Base-by-base conservation (phyloP, 2,113 vertebrate species). In the Peromyscus polionotus region DNA sequence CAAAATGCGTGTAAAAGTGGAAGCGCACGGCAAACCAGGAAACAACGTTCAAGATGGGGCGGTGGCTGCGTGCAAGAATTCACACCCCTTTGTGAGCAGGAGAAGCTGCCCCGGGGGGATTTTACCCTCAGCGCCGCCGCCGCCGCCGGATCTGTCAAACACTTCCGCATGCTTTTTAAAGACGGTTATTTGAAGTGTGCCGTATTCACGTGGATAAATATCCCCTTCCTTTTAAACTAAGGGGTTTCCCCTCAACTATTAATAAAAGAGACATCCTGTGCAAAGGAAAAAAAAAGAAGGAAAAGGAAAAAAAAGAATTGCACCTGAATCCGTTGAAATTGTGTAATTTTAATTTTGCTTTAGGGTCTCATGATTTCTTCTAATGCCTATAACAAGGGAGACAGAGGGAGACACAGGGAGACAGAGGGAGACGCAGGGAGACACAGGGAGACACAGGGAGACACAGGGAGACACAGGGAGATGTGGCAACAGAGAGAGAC, bases 1-100 rank as follows among this genome's bases (percentile, higher is more conserved):
- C 93, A 97, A 98, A 98, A 98, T 88, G 97, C 95, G 88, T 33
- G 86, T 24, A 31, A 65, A 81, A 77, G 79, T 70, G 57, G 76
- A 93, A 39, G 17, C 26, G 80, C n/a, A 88, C 72, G 88, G 4
- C 72, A 89, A 93, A 96, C 20, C 88, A 96, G 3, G 88, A 83
- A 89, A 85, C 77, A 88, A 85, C 48, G 31, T 57, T 90, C 88
- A 70, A 91, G 76, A 76, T 81, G 26, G 22, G 75, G 5, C 81
- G 24, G 26, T 31, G 17, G 57, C 86, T 33, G 68, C 36, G 88
- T 93, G 65, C 76, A 96, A 80, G 67, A 67, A 87, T 33, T 20
- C 12, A n/a, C 73, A 68, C 57, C 51, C 59, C 81, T 89, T 75
- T 87, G 67, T 83, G 95, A 94, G 92, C 73, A 36, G 33, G 70